Evolutionary conservation across 1,140 invertebrate genomes (phyloP).

Genomic region (Pseudomyrmex cubaensis): DNA sequence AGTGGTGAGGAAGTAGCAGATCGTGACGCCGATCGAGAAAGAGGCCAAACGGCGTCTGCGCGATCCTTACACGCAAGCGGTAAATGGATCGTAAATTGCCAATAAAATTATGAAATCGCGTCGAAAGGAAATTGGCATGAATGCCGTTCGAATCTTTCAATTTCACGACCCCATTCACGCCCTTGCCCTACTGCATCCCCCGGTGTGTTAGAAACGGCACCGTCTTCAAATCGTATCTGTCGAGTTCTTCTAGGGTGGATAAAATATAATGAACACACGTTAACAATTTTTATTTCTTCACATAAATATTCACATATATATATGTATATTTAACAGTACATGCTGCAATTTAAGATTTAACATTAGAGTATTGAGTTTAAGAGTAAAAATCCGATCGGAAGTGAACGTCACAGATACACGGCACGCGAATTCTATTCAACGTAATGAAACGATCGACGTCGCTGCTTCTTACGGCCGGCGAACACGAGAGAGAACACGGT

Average conservation of each 20-base stretch:
- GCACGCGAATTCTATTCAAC: conserved; percentile 48
- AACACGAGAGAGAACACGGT: conserved; percentile 41
- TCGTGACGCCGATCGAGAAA: conserved; percentile 63
- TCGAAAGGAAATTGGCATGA: conserved; percentile 83
- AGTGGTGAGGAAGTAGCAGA: conserved; percentile 30
- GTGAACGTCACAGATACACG: neutral
- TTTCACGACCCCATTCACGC: conserved; percentile 75
- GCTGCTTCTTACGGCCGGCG: conserved; percentile 50
- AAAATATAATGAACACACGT: neutral
- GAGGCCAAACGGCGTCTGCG: conserved; percentile 30
- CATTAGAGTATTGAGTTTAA: too few relatives aligned
- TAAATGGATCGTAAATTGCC: conserved; percentile 82
- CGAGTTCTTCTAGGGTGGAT: neutral
- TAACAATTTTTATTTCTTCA: neutral
- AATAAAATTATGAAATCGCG: conserved; percentile 83
- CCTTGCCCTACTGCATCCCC: conserved; percentile 55
- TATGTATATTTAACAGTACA: too few relatives aligned
- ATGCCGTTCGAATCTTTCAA: conserved; percentile 82
- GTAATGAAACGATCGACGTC: conserved; percentile 54
- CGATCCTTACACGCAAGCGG: conserved; percentile 59
- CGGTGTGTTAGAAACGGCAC: conserved; percentile 43
- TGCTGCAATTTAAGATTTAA: too few relatives aligned
- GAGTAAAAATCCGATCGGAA: conserved; percentile 10
- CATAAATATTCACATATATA: neutral
- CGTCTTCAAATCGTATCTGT: conserved; percentile 50